These are phyloP conservation scores for Propithecus coquereli DNA, from an alignment of 2,113 vertebrate genomes.

Conservation along the genomic window DNA sequence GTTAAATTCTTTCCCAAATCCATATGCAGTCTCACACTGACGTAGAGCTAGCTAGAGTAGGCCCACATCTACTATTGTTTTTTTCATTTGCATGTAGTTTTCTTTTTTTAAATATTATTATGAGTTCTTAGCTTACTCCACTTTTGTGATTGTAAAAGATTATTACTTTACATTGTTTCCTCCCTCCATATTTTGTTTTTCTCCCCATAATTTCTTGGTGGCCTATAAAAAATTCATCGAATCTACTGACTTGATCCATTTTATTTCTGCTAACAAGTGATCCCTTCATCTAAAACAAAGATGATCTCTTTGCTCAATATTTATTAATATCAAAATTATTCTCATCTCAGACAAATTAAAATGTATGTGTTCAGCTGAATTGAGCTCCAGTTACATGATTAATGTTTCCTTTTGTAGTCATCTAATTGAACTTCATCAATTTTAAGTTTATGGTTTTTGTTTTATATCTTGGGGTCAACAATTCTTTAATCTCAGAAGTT, in stretches of 20 bases:
- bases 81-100: not conserved
- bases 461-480: not conserved
- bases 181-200: not conserved
- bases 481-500: not conserved
- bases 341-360: not conserved
- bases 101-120: not conserved
- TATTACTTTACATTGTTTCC: not conserved
- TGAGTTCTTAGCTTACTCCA: not conserved
- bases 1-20: not conserved
- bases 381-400: not conserved
- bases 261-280: not conserved
- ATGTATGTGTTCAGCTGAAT: not conserved
- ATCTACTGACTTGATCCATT: not conserved
- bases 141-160: not conserved
- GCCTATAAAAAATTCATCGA: not conserved
- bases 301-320: not conserved
- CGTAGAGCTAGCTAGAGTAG: not conserved
- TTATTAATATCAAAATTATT: not conserved
- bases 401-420: not conserved
- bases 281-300: not conserved
- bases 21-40: not conserved
- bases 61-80: not conserved
- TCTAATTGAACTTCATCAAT: not conserved
- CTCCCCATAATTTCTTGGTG: not conserved
- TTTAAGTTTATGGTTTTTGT: not conserved